phyloP scores from a whole-genome alignment of 2,797 vertebrate genomes.

The Rhinophrynus dorsalis region DNA sequence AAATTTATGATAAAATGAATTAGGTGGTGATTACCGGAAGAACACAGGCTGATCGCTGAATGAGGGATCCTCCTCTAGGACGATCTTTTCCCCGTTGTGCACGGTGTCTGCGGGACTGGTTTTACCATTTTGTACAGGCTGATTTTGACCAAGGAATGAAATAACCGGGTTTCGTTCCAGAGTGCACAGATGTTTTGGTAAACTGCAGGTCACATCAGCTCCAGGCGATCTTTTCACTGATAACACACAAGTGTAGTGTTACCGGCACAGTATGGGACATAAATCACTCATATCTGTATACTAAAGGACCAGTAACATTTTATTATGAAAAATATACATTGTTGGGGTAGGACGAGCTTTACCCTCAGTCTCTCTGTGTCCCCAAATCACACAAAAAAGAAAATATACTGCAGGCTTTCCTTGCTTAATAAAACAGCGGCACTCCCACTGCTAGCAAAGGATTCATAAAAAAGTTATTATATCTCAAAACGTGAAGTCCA shows the following conservation, averaged over 20 bases:
- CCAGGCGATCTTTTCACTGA: constrained; percentile 81
- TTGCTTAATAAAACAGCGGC: too few relatives aligned
- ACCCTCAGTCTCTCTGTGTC: too few relatives aligned
- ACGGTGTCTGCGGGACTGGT: constrained; percentile 59
- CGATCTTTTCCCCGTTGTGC: constrained; percentile 59
- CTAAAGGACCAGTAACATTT: too few relatives aligned
- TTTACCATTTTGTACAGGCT: constrained; percentile 71
- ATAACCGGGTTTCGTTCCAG: constrained; percentile 87
- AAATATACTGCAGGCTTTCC: too few relatives aligned
- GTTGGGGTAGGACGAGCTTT: too few relatives aligned
- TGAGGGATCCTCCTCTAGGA: constrained; percentile 56
- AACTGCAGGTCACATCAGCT: constrained; percentile 86
- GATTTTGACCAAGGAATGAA: constrained; percentile 84
- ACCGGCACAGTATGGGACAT: too few relatives aligned
- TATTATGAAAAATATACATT: too few relatives aligned
- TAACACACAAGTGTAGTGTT: constrained; percentile 56
- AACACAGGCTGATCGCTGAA: constrained; percentile 92
- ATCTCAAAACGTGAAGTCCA: too few relatives aligned
- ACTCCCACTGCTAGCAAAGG: too few relatives aligned
- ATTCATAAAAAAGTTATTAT: too few relatives aligned
- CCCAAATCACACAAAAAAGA: too few relatives aligned
- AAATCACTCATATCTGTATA: too few relatives aligned
- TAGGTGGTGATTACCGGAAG: constrained; percentile 78
- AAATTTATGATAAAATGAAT: not conserved
- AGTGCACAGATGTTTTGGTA: constrained; percentile 78